Evolutionary conservation across 1,140 invertebrate genomes (phyloP), one percentile per base, ranked within the genome.

Genomic region (Cheumatopsyche charites): DNA sequence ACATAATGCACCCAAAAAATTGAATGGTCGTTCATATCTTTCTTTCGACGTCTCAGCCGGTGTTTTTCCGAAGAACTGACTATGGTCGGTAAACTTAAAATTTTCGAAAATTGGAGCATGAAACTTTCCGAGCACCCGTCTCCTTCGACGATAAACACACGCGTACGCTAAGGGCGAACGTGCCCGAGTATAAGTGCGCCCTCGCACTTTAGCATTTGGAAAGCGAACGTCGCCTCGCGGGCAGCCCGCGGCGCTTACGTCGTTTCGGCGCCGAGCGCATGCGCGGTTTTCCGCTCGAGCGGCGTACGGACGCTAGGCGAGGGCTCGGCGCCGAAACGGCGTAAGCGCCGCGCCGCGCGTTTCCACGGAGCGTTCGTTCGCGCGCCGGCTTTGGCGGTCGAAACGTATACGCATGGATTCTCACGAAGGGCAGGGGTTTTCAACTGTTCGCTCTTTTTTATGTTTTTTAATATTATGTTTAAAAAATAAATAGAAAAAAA

Each of bases 391-490:
- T 68, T 68, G 49, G 66, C 66, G 66, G 66, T 68, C 66, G 66
- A 68, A 68, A 68, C 45, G 66, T 68, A 43, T 68, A 68, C 66
- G 66, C 66, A 68, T 68, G 66, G 43, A 68, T 68, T 68, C 66
- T 68, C 66, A 58, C 66, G 66, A 68, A 55, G 26, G 9, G 11
- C 66, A 68, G 66, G 25, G 23, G 66, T 55, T 12, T 15, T 2
- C 66, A 29, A 68, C 66, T 21, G 15, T 63, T 21, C 3, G 23
- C 12, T 4, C 3, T 49, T 21, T n/a, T 21, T 4, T 21, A n/a
- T 15, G 3, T 49, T 36, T 36, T 36, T 36, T 36, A 36, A 36
- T 36, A 9, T 36, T 36, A 4, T 36, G 29, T 36, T 36, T 3
- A 4, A 4, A 9, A 9, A 36, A 4, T 3, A 43, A 9, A 43